phyloP scores from a whole-genome alignment of 2,797 vertebrate species.

The Carduelis carduelis region DNA sequence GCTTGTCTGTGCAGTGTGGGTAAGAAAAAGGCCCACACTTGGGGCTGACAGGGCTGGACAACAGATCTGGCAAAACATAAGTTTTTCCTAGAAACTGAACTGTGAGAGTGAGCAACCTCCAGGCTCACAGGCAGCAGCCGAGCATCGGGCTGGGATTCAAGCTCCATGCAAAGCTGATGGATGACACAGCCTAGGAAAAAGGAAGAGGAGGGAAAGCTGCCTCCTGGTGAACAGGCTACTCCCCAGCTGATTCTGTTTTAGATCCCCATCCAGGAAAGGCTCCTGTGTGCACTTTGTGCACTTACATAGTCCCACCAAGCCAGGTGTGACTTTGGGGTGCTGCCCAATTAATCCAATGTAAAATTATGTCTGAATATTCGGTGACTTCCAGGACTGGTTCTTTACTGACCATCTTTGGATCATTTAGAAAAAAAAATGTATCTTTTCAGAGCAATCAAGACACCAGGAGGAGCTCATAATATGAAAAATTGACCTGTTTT shows the following conservation, averaged over 20 bases:
- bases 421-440: background rate
- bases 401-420: background rate
- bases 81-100: background rate
- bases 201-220: background rate
- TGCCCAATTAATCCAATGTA: background rate
- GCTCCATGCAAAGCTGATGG: fast-evolving
- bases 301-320: background rate
- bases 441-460: background rate
- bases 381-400: background rate
- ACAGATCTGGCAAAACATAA: background rate
- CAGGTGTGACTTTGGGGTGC: background rate
- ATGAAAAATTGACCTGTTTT: background rate
- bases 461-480: background rate
- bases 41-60: background rate
- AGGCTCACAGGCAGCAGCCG: background rate
- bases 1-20: background rate
- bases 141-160: fast-evolving
- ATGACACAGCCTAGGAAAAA: background rate
- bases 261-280: background rate
- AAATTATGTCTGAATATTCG: background rate
- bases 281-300: background rate
- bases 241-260: background rate
- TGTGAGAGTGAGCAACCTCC: fast-evolving
- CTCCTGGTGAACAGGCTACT: background rate
- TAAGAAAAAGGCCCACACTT: background rate